Percentiles rank a stretch among this genome's conserved stretches.
Conservation (phyloP, 2,797 vertebrate genomes). For the Scyliorhinus canicula region DNA sequence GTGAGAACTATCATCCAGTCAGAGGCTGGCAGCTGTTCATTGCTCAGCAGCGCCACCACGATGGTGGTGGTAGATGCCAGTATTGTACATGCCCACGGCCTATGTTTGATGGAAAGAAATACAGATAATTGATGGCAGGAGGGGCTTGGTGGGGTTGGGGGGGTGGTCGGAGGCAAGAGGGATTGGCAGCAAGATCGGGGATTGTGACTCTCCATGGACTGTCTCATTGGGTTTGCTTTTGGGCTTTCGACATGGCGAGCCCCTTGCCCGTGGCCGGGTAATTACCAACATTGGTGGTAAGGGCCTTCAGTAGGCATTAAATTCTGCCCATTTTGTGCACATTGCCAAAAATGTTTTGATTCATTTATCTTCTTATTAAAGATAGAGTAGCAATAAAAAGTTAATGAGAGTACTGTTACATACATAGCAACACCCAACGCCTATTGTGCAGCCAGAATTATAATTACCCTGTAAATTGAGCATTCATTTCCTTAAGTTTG, state of each 20-base stretch:
- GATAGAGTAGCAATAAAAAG: background rate
- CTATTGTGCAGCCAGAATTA: background rate
- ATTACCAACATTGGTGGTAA: background rate
- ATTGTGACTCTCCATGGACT: too few relatives aligned
- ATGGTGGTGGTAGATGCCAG: background rate
- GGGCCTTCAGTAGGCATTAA: background rate
- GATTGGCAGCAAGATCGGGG: too few relatives aligned
- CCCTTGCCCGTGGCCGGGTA: too few relatives aligned
- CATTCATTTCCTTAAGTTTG: background rate
- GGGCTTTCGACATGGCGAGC: too few relatives aligned
- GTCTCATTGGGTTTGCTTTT: too few relatives aligned
- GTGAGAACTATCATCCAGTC: too few relatives aligned
- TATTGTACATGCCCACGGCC: too few relatives aligned
- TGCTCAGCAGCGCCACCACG: background rate
- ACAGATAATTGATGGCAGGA: too few relatives aligned
- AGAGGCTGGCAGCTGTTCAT: background rate
- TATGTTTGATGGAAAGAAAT: too few relatives aligned
- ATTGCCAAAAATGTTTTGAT: background rate
- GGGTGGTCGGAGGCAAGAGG: too few relatives aligned
- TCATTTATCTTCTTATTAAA: background rate
- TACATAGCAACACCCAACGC: background rate
- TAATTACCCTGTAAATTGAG: conserved; percentile 25
- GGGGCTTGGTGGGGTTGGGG: background rate
- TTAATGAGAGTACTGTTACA: background rate
- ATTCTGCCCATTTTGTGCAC: background rate